Percentiles rank a stretch among this genome's conserved stretches.
Evolutionary conservation across 2,888 invertebrate genomes (phyloP).

Genomic region (Zaprionus bogoriensis): DNA sequence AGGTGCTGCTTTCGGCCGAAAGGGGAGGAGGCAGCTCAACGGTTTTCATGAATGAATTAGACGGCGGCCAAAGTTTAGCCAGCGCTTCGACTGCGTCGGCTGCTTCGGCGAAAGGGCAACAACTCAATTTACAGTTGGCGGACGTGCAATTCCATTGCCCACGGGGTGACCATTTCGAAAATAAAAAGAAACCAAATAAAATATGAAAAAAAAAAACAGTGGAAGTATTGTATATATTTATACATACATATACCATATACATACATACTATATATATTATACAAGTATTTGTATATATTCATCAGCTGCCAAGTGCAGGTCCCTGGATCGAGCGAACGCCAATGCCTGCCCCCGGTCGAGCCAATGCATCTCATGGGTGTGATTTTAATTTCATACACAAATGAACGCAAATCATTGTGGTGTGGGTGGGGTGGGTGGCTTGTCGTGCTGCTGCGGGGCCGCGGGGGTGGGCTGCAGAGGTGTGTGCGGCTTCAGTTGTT

Average conservation of each 20-base stretch:
- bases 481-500: conserved; percentile 16
- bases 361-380: conserved; percentile 81
- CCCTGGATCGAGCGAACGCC: neutral
- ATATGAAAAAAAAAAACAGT: conserved; percentile 15
- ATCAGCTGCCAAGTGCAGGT: conserved; percentile 44
- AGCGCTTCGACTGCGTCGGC: conserved; percentile 45
- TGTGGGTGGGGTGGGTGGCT: conserved; percentile 1
- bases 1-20: neutral
- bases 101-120: conserved; percentile 64
- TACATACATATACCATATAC: conserved; percentile 20
- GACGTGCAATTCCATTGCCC: conserved; percentile 62
- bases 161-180: conserved; percentile 62
- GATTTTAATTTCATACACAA: conserved; percentile 83
- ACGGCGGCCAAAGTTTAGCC: conserved; percentile 64
- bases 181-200: conserved; percentile 22
- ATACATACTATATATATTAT: neutral
- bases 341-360: neutral
- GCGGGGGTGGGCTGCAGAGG: neutral
- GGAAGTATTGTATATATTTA: too few species aligned
- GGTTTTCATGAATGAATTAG: conserved; percentile 76
- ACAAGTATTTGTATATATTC: conserved; percentile 28
- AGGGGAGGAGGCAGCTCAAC: conserved; percentile 46
- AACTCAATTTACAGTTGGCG: conserved; percentile 72
- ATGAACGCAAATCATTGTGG: conserved; percentile 75
- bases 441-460: neutral